Conservation (phyloP, 2,888 invertebrate genomes). For the Leptothorax acervorum region DNA sequence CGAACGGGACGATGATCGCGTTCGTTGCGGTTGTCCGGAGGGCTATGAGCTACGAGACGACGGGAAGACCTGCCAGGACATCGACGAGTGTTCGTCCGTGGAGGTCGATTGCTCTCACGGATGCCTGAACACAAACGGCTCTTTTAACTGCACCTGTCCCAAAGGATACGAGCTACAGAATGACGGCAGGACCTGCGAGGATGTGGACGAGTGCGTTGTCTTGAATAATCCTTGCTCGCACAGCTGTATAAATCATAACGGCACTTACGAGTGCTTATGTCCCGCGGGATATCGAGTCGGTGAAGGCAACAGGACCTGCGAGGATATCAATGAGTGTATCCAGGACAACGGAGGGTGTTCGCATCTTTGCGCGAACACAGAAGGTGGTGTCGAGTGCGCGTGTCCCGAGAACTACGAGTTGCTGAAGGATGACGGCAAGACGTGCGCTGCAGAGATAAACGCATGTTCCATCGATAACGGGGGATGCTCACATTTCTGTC, state of each 20-base stretch:
- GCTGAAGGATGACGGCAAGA: constrained; percentile 83
- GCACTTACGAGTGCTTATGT: constrained; percentile 83
- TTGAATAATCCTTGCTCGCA: constrained; percentile 80
- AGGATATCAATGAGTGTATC: constrained; percentile 84
- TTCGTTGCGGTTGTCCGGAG: constrained; percentile 85
- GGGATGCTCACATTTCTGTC: constrained; percentile 87
- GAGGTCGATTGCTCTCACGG: constrained; percentile 78
- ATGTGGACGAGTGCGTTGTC: constrained; percentile 86
- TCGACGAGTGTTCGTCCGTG: constrained; percentile 82
- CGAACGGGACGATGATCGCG: constrained; percentile 80
- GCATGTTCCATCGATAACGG: constrained; percentile 86
- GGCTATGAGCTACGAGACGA: constrained; percentile 86
- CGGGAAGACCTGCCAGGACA: constrained; percentile 83
- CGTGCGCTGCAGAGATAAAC: constrained; percentile 86
- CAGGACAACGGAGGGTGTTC: constrained; percentile 88
- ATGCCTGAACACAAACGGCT: constrained; percentile 86
- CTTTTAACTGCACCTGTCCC: constrained; percentile 86
- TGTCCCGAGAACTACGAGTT: constrained; percentile 86
- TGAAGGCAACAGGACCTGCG: constrained; percentile 78
- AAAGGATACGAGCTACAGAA: constrained; percentile 84
- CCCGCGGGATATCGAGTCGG: constrained; percentile 87
- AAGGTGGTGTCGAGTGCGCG: constrained; percentile 83
- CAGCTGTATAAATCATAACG: constrained; percentile 59
- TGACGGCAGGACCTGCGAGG: constrained; percentile 83
- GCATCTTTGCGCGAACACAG: constrained; percentile 82